Evolutionary conservation across 35 echinoderm and acorn worm species (phyloP).

Genomic region (Heliocidaris erythrogramma): DNA sequence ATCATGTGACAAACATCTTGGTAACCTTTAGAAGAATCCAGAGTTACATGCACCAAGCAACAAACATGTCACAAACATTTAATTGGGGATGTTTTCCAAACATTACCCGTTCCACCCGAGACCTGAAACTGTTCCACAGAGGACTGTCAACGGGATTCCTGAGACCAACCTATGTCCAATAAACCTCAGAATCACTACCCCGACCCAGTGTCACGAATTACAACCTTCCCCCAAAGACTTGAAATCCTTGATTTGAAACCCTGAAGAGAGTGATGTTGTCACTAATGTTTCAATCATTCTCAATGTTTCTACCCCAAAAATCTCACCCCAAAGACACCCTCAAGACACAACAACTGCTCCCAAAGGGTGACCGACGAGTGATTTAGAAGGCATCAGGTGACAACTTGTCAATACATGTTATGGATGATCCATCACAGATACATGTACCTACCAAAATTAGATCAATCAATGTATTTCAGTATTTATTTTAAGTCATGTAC

Average conservation of each 20-base stretch:
- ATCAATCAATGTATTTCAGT: neutral
- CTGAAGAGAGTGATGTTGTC: neutral
- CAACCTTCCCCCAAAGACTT: neutral
- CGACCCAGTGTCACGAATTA: neutral
- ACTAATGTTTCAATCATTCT: neutral
- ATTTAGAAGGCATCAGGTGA: constrained; percentile 16
- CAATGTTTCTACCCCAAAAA: neutral
- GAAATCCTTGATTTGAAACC: neutral
- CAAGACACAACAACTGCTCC: neutral
- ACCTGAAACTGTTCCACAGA: neutral
- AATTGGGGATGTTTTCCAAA: constrained; percentile 17
- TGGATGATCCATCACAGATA: neutral
- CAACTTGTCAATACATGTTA: neutral
- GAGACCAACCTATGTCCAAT: neutral
- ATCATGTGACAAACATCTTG: neutral
- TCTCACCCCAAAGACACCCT: neutral
- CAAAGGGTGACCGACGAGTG: neutral
- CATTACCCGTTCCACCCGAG: neutral
- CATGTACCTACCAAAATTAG: neutral
- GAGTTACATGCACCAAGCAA: neutral
- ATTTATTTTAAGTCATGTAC: no score
- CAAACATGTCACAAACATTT: constrained; percentile 18
- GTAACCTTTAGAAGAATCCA: neutral
- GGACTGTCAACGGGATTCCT: neutral
- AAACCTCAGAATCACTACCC: neutral